Percentiles rank a stretch among this genome's conserved stretches.
Evolutionary conservation across 1,140 invertebrate genomes (phyloP).

Genomic region (Leucophenga varia): DNA sequence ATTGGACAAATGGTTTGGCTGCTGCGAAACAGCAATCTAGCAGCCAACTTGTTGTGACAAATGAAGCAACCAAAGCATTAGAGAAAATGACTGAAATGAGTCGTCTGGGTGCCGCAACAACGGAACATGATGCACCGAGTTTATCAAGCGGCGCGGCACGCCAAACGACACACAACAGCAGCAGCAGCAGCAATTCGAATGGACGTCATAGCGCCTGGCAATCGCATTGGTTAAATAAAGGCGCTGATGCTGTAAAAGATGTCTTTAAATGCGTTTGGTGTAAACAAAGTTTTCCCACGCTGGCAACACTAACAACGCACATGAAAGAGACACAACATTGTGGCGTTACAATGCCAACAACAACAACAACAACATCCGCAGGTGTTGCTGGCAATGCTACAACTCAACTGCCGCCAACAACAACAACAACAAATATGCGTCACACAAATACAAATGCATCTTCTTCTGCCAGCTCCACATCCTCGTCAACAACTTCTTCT

Average conservation of each 20-base stretch:
- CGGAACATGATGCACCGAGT: conserved; percentile 35
- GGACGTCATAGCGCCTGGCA: conserved; percentile 87
- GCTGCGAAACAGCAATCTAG: conserved; percentile 58
- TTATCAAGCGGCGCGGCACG: conserved; percentile 20
- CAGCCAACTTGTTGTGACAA: conserved; percentile 65
- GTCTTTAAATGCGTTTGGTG: conserved; percentile 96
- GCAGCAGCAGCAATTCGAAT: conserved; percentile 58
- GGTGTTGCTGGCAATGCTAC: background rate
- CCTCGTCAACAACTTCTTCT: conserved; percentile 59
- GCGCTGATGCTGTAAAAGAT: conserved; percentile 89
- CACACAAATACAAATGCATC: too few species aligned
- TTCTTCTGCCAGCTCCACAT: conserved; percentile 62
- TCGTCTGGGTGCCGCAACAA: conserved; percentile 65
- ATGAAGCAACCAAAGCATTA: conserved; percentile 80
- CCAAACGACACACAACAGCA: conserved; percentile 34
- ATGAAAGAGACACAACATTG: conserved; percentile 96
- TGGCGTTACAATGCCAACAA: conserved; percentile 72
- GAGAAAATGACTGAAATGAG: conserved; percentile 92
- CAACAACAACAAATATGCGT: conserved; percentile 57
- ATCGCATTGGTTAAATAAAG: conserved; percentile 92
- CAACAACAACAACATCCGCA: conserved; percentile 19
- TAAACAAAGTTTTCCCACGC: conserved; percentile 86
- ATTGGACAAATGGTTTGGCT: conserved; percentile 69
- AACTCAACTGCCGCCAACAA: background rate
- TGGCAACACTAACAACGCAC: conserved; percentile 87